phyloP scores from a whole-genome alignment of 2,888 invertebrate genomes.

The Temnothorax rugatulus region DNA sequence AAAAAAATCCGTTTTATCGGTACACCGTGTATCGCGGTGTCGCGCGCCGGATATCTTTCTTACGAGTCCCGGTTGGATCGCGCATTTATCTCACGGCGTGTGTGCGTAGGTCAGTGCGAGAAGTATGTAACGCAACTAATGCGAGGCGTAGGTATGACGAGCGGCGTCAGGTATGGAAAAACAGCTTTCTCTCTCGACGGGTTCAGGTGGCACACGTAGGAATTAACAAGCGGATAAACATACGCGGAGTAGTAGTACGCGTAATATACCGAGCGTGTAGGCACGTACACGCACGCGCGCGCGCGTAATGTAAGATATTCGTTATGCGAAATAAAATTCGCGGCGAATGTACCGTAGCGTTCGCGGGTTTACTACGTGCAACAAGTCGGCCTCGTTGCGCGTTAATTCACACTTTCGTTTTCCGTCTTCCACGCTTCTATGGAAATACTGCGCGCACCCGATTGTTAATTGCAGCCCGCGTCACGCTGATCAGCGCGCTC shows the following conservation, averaged over 20 bases:
- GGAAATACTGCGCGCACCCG: slow-evolving; percentile 15
- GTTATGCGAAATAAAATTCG: slow-evolving; percentile 76
- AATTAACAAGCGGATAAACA: slow-evolving; percentile 84
- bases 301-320: slow-evolving; percentile 71
- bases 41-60: slow-evolving; percentile 61
- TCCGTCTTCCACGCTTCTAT: slow-evolving; percentile 28
- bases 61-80: slow-evolving; percentile 52
- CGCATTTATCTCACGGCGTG: slow-evolving; percentile 54
- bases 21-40: background rate
- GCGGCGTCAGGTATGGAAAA: slow-evolving; percentile 83
- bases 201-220: slow-evolving; percentile 81
- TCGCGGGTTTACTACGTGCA: slow-evolving; percentile 44
- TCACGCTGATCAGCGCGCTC: background rate
- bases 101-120: slow-evolving; percentile 75
- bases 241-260: slow-evolving; percentile 79
- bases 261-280: slow-evolving; percentile 53
- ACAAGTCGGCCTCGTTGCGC: slow-evolving; percentile 47
- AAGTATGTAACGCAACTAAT: slow-evolving; percentile 72
- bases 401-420: slow-evolving; percentile 67
- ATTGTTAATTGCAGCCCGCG: slow-evolving; percentile 37
- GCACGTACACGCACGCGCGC: background rate
- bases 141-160: slow-evolving; percentile 80
- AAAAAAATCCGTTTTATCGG: background rate
- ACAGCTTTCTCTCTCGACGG: slow-evolving; percentile 85
- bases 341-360: slow-evolving; percentile 70